Percentiles rank a stretch among this genome's conserved stretches.
These are phyloP conservation scores for Balearica regulorum DNA, from an alignment of 2,797 vertebrate genomes.

Conservation along the genomic window DNA sequence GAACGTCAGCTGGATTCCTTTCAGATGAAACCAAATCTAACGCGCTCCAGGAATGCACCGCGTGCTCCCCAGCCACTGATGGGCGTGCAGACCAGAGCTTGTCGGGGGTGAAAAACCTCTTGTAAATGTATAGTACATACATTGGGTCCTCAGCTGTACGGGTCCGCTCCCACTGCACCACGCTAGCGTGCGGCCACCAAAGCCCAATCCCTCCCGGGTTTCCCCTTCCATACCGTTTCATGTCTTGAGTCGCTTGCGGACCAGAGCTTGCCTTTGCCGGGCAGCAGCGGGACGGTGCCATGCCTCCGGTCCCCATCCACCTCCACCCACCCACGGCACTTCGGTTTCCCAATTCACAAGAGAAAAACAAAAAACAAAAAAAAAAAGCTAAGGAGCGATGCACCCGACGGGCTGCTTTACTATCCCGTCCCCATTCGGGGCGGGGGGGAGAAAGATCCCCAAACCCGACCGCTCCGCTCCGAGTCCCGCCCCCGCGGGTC, in stretches of 20 bases:
- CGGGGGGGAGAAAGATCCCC: too few relatives aligned
- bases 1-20: not conserved
- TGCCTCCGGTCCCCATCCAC: not conserved
- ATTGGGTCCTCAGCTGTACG: rapidly evolving
- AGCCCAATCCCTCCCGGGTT: not conserved
- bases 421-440: not conserved
- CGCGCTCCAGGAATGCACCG: slow-evolving; percentile 6
- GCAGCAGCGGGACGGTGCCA: not conserved
- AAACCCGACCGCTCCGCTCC: rapidly evolving
- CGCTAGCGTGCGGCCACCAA: rapidly evolving
- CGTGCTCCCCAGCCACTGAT: not conserved
- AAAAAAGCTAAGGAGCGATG: not conserved
- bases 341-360: not conserved
- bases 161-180: rapidly evolving
- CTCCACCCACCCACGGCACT: rapidly evolving
- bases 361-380: not conserved
- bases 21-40: not conserved
- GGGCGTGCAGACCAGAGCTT: not conserved
- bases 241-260: rapidly evolving
- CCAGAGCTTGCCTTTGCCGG: not conserved
- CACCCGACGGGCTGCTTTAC: not conserved
- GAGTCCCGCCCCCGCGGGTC: too few relatives aligned
- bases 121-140: rapidly evolving
- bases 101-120: not conserved
- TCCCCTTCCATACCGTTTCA: rapidly evolving